Evolutionary conservation across 2,113 vertebrate species (phyloP), one percentile per base, ranked within the genome.

Genomic region (Poicephalus gulielmi): DNA sequence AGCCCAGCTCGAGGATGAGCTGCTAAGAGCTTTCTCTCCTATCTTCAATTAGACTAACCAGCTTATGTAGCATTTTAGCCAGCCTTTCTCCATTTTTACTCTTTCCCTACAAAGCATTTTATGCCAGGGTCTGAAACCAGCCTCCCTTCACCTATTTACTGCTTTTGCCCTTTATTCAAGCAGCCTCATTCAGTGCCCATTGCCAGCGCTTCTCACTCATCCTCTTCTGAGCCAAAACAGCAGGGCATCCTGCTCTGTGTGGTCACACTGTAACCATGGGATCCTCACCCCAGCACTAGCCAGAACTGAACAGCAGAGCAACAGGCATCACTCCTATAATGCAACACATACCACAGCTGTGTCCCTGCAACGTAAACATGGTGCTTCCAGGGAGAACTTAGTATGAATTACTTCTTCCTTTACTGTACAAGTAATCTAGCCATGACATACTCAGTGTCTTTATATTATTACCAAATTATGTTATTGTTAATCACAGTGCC

Each of bases 241-340:
- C 3, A 2, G 24, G 31, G 14, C 10, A 1, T 43, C 47, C 76
- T 1, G 11, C 37, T 52, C 60, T 8, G 37, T 6, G 13, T 2
- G 2, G 24, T 9, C 30, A 7, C 3, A 3, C 23, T 41, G 20
- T 6, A 41, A 27, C 17, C 6, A 1, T 17, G 11, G 60, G 60
- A 52, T 33, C 23, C 47, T 41, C 14, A 24, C 37, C 60, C 47
- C 35, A 22, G 47, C 2, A 2, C 35, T 50, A 11, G 31, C 8
- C 35, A 27, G 75, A 41, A 23, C 75, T 33, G 57, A 59, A 59
- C 33, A 59, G 57, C 33, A 59, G 57, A 24, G n/a, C 55, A 59
- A n/a, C 33, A 35, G 57, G 13, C 33, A 59, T 5, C 41, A n/a
- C n/a, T 70, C n/a, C 73, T 60, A 1, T 15, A 47, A 35, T 6